Evolutionary conservation across 2,888 invertebrate genomes (phyloP).

Genomic region (Amphimallon solstitiale): DNA sequence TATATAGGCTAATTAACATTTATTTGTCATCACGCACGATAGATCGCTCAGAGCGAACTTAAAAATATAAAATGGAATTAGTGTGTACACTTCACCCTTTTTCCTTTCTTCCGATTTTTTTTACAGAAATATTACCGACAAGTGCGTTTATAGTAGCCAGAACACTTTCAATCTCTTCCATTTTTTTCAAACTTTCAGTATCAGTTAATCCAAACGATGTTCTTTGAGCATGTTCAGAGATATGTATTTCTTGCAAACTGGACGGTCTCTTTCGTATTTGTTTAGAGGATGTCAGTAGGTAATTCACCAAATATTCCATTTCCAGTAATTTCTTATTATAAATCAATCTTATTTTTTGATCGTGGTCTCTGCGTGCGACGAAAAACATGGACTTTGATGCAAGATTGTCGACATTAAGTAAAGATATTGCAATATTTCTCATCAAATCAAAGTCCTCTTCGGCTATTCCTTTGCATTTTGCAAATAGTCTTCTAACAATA

Average conservation of each 20-base stretch:
- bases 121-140: slow-evolving; percentile 17
- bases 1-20: too few species aligned
- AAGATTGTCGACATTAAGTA: background rate
- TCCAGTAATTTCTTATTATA: slow-evolving; percentile 11
- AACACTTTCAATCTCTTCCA: background rate
- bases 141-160: background rate
- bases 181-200: too few species aligned
- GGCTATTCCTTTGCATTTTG: background rate
- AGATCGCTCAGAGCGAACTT: too few species aligned
- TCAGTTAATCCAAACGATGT: too few species aligned
- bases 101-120: background rate
- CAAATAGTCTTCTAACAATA: background rate
- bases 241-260: slow-evolving; percentile 1
- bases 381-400: background rate
- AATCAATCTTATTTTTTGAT: slow-evolving; percentile 4
- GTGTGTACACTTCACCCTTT: too few species aligned
- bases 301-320: slow-evolving; percentile 27
- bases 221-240: too few species aligned
- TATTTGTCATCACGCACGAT: too few species aligned
- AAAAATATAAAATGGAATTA: too few species aligned
- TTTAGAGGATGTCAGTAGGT: background rate
- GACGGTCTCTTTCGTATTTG: background rate
- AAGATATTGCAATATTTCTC: background rate
- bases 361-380: background rate
- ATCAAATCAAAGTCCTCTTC: background rate